Conservation (phyloP, 2,113 vertebrate genomes). For the Amia ocellicauda region DNA sequence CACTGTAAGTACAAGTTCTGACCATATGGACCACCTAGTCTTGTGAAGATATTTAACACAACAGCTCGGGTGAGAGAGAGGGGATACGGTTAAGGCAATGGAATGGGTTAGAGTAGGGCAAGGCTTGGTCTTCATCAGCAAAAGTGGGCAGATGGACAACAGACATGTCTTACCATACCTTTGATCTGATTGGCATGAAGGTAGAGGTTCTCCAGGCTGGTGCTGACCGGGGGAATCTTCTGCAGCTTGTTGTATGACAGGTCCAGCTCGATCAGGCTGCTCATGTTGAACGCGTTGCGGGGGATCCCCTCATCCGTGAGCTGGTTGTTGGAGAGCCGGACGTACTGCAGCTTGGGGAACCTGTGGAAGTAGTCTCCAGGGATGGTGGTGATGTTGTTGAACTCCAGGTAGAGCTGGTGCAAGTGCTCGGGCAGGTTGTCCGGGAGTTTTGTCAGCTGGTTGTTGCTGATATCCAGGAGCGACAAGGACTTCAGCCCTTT, state of each 20-base stretch:
- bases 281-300: conserved; percentile 84
- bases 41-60: too few relatives aligned
- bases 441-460: conserved; percentile 82
- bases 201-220: conserved; percentile 88
- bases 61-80: too few relatives aligned
- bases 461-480: conserved; percentile 82
- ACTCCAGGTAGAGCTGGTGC: conserved; percentile 91
- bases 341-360: conserved; percentile 78
- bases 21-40: too few relatives aligned
- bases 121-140: too few relatives aligned
- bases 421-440: conserved; percentile 75
- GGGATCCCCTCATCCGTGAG: conserved; percentile 85
- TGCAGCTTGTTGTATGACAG: conserved; percentile 92
- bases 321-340: conserved; percentile 84
- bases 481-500: conserved; percentile 76
- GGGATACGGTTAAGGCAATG: not conserved
- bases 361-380: conserved; percentile 76
- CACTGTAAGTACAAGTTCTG: too few relatives aligned
- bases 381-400: conserved; percentile 79
- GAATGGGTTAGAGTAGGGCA: not conserved
- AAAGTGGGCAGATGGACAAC: not conserved
- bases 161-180: too few relatives aligned
- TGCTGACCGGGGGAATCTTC: conserved; percentile 84
- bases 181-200: conserved; percentile 93
- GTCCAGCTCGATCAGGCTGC: conserved; percentile 88